Base-by-base conservation (phyloP, 2,113 vertebrate genomes). In the Corythaeola cristata region DNA sequence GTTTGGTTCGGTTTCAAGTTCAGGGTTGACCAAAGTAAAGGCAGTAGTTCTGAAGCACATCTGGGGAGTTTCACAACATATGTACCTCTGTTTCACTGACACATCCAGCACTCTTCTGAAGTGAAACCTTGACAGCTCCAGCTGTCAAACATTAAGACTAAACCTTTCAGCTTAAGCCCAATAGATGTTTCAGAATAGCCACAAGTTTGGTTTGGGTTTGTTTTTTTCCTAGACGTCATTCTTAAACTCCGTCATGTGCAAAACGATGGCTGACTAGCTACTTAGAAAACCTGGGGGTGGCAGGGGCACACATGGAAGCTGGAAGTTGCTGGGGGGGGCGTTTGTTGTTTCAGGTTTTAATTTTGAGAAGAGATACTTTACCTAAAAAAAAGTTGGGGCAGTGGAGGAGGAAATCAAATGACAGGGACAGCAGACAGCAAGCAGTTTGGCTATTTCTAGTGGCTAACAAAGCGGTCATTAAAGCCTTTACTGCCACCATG, bases 401-500 rank as follows among this genome's bases (percentile, higher is more conserved):
- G 41, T 3, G 10, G 4, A 2, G 4, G 9, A 10, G 24, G 19
- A 35, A 52, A 28, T 7, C 49, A 27, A 32, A 2, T 7, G 4
- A 2, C 8, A 58, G 67, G 33, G 30, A 73, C 20, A 27, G 3
- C 28, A 39, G 23, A 11, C 6, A 69, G 47, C 18, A 59, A 86
- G 26, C 23, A 39, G 32, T 32, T 55, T 1, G 14, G 64, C 50
- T 50, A 6, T 22, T 55, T 28, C 47, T 15, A 11, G 8, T 3
- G 20, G 3, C 9, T 30, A 50, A 58, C 4, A 15, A 27, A 56
- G 8, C 32, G 18, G 20, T 9, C 75, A 44, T 56, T 72, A 94
- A 97, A 96, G 96, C 35, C 63, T 97, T 86, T 90, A 92, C 96
- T 97, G 97, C 97, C 97, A 97, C 90, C 98, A 49, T 39, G 98